A percentile compares a stretch with the other conserved stretches of the same genome.
Evolutionary conservation across 2,888 invertebrate genomes (phyloP).

Genomic region (Digitonthophagus gazella): DNA sequence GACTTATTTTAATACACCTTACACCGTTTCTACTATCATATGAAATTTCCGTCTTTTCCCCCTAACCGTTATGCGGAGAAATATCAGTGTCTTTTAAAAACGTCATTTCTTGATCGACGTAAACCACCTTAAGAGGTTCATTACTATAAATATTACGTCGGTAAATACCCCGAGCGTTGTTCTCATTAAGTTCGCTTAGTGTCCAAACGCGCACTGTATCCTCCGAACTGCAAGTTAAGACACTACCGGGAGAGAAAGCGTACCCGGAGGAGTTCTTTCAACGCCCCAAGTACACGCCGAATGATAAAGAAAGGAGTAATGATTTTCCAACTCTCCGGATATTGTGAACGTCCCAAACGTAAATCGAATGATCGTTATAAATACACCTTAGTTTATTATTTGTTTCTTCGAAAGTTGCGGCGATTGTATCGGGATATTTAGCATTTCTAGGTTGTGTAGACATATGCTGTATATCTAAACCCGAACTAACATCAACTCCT

Average conservation of each 20-base stretch:
- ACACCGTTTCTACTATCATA: constrained; percentile 88
- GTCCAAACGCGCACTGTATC: constrained; percentile 96
- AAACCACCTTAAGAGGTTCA: constrained; percentile 83
- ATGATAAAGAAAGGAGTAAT: constrained; percentile 92
- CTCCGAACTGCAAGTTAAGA: constrained; percentile 95
- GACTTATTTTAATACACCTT: constrained; percentile 82
- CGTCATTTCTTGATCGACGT: constrained; percentile 81
- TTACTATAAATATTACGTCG: constrained; percentile 89
- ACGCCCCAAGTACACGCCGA: constrained; percentile 98
- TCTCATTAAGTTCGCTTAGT: constrained; percentile 58
- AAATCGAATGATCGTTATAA: constrained; percentile 95
- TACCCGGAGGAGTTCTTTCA: constrained; percentile 65
- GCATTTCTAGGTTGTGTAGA: constrained; percentile 76
- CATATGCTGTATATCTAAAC: constrained; percentile 82
- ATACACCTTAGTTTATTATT: constrained; percentile 87
- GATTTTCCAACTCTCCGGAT: constrained; percentile 91
- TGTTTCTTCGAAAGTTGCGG: constrained; percentile 84
- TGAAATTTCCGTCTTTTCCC: constrained; percentile 57
- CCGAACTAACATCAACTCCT: constrained; percentile 88
- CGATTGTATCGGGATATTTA: constrained; percentile 90
- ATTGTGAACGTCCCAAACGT: constrained; percentile 94
- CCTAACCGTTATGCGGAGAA: constrained; percentile 52
- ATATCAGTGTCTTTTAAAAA: constrained; percentile 85
- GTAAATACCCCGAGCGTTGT: constrained; percentile 55
- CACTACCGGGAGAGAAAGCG: constrained; percentile 76